A percentile compares a stretch with the other conserved stretches of the same genome.
Evolutionary conservation across 64 coral and sea anemone genomes (phyloP).

Genomic region (Stylophora pistillata): DNA sequence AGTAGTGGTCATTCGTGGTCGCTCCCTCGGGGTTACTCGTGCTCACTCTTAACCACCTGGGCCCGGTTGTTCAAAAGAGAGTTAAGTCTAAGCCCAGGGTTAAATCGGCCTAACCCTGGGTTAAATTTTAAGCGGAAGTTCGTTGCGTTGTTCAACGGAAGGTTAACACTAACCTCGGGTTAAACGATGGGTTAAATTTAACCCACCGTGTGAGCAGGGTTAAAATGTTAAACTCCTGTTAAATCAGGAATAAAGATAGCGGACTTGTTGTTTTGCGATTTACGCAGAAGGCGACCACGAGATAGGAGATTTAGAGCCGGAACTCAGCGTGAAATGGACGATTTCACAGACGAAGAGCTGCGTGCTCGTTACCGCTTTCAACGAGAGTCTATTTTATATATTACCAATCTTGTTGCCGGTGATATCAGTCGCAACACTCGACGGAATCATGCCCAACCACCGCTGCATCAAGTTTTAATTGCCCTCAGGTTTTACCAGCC

Average conservation of each 20-base stretch:
- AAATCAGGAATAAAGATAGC: not conserved
- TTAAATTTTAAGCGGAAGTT: not conserved
- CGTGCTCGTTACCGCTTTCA: conserved; percentile 30
- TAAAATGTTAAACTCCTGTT: not conserved
- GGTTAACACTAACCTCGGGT: not conserved
- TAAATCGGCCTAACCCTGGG: not conserved
- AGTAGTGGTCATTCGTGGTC: too few species aligned
- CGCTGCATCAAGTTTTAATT: conserved; percentile 64
- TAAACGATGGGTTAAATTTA: not conserved
- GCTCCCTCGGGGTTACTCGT: too few species aligned
- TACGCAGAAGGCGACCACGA: not conserved
- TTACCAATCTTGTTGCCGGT: conserved; percentile 37
- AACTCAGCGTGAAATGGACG: not conserved
- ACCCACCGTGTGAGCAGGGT: not conserved
- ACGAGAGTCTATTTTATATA: conserved; percentile 27
- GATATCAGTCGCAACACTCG: conserved; percentile 40
- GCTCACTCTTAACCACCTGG: too few species aligned
- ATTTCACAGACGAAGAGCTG: conserved; percentile 43
- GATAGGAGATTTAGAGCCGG: not conserved
- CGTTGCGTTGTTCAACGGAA: not conserved
- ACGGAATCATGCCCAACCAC: conserved; percentile 43
- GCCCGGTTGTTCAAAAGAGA: too few species aligned
- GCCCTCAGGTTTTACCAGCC: conserved; percentile 32
- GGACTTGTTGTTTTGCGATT: conserved; percentile 5
- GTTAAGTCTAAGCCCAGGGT: too few species aligned